Percentiles rank a stretch among this genome's conserved stretches.
phyloP scores from a whole-genome alignment of 2,888 invertebrate genomes.

The Ecliptopera silaceata region DNA sequence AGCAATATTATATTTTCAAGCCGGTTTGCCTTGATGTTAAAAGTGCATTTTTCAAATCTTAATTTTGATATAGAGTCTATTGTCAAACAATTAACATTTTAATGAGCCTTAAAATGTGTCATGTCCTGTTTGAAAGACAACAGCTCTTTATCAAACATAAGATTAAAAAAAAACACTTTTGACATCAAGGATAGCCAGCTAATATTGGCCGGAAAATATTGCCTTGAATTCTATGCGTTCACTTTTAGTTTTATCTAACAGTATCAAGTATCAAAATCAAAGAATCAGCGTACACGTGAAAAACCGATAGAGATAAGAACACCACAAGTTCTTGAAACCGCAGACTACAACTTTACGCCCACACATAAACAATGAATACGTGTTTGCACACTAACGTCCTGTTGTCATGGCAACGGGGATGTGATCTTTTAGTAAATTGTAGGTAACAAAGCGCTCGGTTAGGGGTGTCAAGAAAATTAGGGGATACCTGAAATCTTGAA shows the following conservation, averaged over 20 bases:
- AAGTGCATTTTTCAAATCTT: no score
- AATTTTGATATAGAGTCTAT: no score
- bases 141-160: no score
- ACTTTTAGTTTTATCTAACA: neutral
- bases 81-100: no score
- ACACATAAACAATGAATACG: constrained; percentile 52
- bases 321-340: constrained; percentile 65
- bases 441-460: constrained; percentile 71
- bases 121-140: no score
- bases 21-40: no score
- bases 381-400: constrained; percentile 51
- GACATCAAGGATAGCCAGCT: no score
- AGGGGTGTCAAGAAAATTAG: constrained; percentile 76
- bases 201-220: no score
- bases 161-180: no score
- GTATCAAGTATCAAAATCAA: constrained; percentile 46
- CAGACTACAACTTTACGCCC: constrained; percentile 62
- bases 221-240: neutral
- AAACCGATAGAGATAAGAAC: constrained; percentile 65
- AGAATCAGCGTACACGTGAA: constrained; percentile 44
- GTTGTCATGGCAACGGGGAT: constrained; percentile 60
- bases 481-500: constrained; percentile 61
- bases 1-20: no score
- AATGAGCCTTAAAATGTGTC: no score
- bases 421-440: constrained; percentile 68